Percentiles rank a stretch among this genome's conserved stretches.
These are phyloP conservation scores for Trisateles emortualis DNA, from an alignment of 2,888 invertebrate genomes.

Conservation along the genomic window DNA sequence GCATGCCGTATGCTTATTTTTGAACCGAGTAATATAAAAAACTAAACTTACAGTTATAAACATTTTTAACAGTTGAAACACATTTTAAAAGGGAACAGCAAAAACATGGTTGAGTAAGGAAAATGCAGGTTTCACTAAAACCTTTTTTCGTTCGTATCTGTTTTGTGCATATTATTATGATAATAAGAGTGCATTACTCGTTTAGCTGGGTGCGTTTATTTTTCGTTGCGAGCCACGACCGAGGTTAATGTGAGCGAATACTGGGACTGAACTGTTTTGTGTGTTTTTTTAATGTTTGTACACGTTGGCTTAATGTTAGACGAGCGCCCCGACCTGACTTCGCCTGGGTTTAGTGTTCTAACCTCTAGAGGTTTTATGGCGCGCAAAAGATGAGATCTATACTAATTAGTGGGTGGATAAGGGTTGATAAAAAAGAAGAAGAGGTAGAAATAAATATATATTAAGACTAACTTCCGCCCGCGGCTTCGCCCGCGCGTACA, in stretches of 20 bases:
- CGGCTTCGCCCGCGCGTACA: too few relatives aligned
- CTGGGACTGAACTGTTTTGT: conserved; percentile 47
- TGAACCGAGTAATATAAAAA: not conserved
- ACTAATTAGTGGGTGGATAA: too few relatives aligned
- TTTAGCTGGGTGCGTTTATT: conserved; percentile 78
- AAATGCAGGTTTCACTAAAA: conserved; percentile 60
- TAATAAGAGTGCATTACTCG: conserved; percentile 79
- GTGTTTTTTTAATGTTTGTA: too few relatives aligned
- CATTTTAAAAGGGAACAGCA: conserved; percentile 15
- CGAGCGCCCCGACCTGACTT: too few relatives aligned
- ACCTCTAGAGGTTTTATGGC: too few relatives aligned
- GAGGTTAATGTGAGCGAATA: conserved; percentile 56
- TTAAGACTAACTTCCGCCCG: too few relatives aligned
- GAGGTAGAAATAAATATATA: too few relatives aligned
- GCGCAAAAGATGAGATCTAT: too few relatives aligned
- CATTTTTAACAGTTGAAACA: conserved; percentile 10
- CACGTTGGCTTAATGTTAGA: too few relatives aligned
- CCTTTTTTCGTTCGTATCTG: conserved; percentile 60
- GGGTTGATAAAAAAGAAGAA: too few relatives aligned
- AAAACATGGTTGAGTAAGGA: conserved; percentile 44
- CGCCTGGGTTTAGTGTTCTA: too few relatives aligned
- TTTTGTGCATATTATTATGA: conserved; percentile 76
- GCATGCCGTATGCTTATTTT: too few relatives aligned
- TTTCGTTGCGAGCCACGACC: conserved; percentile 65
- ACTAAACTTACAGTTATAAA: not conserved